phyloP scores from a whole-genome alignment of 2,888 invertebrate genomes.

The Spisula solida region DNA sequence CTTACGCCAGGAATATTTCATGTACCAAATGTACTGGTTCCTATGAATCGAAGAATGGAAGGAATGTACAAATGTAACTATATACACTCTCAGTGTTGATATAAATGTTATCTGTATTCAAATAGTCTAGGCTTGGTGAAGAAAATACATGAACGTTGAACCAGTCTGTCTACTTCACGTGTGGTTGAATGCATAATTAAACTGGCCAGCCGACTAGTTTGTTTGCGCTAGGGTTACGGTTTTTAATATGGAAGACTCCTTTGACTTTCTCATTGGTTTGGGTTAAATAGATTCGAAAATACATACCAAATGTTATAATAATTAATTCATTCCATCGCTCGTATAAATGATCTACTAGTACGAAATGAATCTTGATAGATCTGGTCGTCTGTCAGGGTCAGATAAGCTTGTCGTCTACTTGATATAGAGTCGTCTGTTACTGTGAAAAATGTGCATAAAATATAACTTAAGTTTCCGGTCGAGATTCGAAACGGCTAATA shows the following conservation, averaged over 20 bases:
- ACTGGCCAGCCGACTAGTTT: not conserved
- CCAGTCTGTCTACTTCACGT: not conserved
- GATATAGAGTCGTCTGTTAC: constrained; percentile 32
- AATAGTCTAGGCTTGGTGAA: not conserved
- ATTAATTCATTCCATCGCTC: constrained; percentile 43
- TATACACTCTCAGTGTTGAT: not conserved
- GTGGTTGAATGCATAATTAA: constrained; percentile 14
- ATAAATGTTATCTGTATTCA: constrained; percentile 21
- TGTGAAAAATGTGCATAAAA: constrained; percentile 45
- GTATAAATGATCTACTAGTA: constrained; percentile 33
- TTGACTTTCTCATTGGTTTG: constrained; percentile 1
- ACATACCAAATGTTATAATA: constrained; percentile 43
- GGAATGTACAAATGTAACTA: constrained; percentile 1
- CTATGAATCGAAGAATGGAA: not conserved
- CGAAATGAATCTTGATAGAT: constrained; percentile 48
- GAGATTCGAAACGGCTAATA: constrained; percentile 20
- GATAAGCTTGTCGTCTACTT: constrained; percentile 53
- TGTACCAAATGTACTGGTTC: not conserved
- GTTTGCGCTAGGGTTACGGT: constrained; percentile 2
- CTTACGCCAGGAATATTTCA: constrained; percentile 6
- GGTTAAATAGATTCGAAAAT: constrained; percentile 38
- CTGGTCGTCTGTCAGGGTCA: constrained; percentile 46
- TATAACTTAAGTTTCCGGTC: constrained; percentile 42
- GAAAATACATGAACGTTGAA: not conserved
- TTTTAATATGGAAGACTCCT: constrained; percentile 17